Conservation (phyloP, 2,888 invertebrate species). For the Allolobophora icterica region DNA sequence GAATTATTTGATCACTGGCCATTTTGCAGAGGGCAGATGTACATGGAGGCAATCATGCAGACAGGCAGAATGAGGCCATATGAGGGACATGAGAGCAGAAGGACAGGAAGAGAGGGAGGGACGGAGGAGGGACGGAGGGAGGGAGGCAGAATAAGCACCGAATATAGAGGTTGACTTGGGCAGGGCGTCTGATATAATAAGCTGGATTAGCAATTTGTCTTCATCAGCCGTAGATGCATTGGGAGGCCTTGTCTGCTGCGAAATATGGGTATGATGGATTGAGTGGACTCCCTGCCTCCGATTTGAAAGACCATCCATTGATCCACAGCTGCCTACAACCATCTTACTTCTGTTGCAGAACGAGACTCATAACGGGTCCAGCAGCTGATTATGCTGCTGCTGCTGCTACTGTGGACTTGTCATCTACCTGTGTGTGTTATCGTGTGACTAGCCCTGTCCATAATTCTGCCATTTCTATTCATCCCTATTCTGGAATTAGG, state of each 20-base stretch:
- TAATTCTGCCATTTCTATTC: neutral
- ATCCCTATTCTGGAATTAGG: neutral
- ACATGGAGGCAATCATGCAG: neutral
- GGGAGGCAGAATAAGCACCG: neutral
- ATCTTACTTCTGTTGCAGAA: neutral
- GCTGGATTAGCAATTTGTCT: neutral
- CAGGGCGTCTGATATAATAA: neutral
- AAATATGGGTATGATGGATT: constrained; percentile 1
- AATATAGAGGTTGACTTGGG: neutral
- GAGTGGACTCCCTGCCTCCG: neutral
- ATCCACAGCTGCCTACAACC: neutral
- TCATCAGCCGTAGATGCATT: neutral
- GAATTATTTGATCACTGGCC: neutral
- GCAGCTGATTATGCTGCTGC: neutral
- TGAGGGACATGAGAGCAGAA: too few species aligned
- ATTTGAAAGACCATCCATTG: neutral
- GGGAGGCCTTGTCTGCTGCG: neutral
- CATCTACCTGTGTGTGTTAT: neutral
- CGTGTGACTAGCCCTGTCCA: neutral
- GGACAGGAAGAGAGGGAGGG: neutral
- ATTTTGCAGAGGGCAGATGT: neutral
- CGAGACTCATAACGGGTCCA: neutral
- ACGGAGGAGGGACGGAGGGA: too few species aligned
- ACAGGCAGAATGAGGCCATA: neutral
- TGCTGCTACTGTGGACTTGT: neutral